phyloP scores from a whole-genome alignment of 2,113 vertebrate genomes.

The Saccopteryx bilineata region DNA sequence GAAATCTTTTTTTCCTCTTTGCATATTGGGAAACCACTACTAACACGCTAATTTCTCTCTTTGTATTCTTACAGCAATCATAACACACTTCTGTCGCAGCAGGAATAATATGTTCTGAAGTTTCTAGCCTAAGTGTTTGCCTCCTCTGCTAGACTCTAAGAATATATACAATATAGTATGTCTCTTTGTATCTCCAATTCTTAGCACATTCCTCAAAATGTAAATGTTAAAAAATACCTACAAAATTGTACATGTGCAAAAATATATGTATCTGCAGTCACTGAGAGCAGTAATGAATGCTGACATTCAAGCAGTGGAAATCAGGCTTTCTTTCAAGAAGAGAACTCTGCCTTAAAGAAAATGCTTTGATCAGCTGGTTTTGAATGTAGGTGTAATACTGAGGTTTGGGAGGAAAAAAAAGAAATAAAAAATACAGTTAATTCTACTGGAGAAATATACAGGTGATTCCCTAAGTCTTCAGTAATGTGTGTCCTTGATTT shows the following conservation, averaged over 20 bases:
- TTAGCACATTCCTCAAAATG: conserved; percentile 16
- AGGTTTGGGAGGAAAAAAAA: not conserved
- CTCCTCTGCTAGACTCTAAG: not conserved
- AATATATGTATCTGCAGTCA: not conserved
- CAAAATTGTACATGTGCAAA: not conserved
- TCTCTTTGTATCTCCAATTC: conserved; percentile 19
- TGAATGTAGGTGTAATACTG: not conserved
- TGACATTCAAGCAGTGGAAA: not conserved
- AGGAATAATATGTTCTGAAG: not conserved
- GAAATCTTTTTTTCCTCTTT: not conserved
- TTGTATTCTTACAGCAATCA: not conserved
- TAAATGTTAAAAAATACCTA: not conserved
- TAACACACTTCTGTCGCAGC: not conserved
- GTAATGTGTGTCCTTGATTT: not conserved
- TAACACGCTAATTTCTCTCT: not conserved
- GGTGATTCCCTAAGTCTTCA: not conserved
- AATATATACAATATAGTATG: conserved; percentile 1
- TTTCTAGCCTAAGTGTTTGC: conserved; percentile 28
- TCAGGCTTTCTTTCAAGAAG: not conserved
- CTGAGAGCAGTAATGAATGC: not conserved
- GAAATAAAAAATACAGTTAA: not conserved
- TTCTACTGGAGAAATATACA: not conserved
- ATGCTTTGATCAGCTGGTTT: not conserved
- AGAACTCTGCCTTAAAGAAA: not conserved
- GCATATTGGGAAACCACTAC: not conserved